These are phyloP conservation scores for Apis dorsata DNA, from an alignment of 1,140 invertebrate species.

Conservation along the genomic window DNA sequence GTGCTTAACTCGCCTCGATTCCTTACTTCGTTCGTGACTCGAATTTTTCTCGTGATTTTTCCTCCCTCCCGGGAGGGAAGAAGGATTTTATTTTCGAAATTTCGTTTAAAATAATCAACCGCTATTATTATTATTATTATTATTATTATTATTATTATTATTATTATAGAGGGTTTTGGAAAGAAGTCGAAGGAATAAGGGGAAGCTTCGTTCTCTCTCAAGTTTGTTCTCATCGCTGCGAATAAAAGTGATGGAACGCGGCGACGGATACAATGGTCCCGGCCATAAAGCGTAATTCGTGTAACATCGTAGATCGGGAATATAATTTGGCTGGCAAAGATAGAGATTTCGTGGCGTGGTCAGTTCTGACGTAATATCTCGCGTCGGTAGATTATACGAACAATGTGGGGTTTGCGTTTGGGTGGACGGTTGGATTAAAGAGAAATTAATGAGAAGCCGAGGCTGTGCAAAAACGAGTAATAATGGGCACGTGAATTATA, in stretches of 20 bases:
- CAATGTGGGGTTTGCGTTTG: slow-evolving; percentile 47
- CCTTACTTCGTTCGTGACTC: not conserved
- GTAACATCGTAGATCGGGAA: slow-evolving; percentile 9
- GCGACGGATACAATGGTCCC: not conserved
- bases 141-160: too few species aligned
- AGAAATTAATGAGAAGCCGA: slow-evolving; percentile 58
- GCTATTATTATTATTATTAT: too few species aligned
- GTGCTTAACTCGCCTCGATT: not conserved
- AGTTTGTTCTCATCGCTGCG: not conserved
- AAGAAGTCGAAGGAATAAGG: too few species aligned
- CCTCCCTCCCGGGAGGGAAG: too few species aligned
- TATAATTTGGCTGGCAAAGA: slow-evolving; percentile 19
- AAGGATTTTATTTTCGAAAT: not conserved
- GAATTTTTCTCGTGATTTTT: not conserved
- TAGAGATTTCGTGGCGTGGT: slow-evolving; percentile 8
- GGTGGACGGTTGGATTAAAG: slow-evolving; percentile 49
- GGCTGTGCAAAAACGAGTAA: slow-evolving; percentile 42
- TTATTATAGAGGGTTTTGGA: too few species aligned
- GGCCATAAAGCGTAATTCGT: not conserved
- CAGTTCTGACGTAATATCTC: slow-evolving; percentile 41
- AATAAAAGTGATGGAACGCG: not conserved
- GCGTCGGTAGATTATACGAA: slow-evolving; percentile 47
- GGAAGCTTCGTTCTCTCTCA: too few species aligned
- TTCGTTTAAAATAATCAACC: too few species aligned
- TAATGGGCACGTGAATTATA: slow-evolving; percentile 54